A percentile compares a stretch with the other conserved stretches of the same genome.
phyloP scores from a whole-genome alignment of 92 coral and sea anemone genomes.

The Zoanthus sociatus region DNA sequence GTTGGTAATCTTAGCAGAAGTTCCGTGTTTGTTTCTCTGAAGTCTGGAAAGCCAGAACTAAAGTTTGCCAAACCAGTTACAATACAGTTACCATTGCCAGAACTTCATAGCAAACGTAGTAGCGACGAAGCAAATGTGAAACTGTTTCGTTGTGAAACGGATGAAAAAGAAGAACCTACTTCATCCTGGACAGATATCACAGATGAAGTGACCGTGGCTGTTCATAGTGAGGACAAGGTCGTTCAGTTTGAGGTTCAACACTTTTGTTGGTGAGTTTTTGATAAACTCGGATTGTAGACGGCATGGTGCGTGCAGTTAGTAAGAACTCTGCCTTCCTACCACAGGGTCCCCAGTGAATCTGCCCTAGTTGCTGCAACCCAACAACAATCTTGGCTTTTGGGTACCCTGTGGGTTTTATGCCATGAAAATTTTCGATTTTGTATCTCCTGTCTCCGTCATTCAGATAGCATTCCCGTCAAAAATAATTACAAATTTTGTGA shows the following conservation, averaged over 20 bases:
- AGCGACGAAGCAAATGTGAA: not conserved
- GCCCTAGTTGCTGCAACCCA: too few relatives aligned
- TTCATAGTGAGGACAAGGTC: not conserved
- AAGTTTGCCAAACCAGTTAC: conserved; percentile 24
- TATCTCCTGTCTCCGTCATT: too few relatives aligned
- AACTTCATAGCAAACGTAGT: not conserved
- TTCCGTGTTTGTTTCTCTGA: conserved; percentile 7
- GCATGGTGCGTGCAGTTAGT: too few relatives aligned
- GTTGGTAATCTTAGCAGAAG: not conserved
- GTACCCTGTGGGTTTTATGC: too few relatives aligned
- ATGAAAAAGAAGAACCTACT: not conserved
- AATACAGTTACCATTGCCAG: conserved; percentile 4
- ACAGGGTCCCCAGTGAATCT: too few relatives aligned
- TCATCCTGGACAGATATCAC: conserved; percentile 1
- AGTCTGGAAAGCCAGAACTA: not conserved
- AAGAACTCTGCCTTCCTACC: too few relatives aligned
- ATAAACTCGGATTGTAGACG: not conserved
- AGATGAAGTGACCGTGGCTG: not conserved
- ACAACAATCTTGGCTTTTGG: too few relatives aligned
- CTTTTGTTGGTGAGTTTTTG: conserved; percentile 14
- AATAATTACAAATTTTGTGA: too few relatives aligned
- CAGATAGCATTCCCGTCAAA: too few relatives aligned
- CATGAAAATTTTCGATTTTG: too few relatives aligned
- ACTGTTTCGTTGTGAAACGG: not conserved
- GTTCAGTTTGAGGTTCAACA: conserved; percentile 28